Percentiles rank a stretch among this genome's conserved stretches.
Conservation (phyloP, 2,113 vertebrate species). For the Noctilio leporinus region DNA sequence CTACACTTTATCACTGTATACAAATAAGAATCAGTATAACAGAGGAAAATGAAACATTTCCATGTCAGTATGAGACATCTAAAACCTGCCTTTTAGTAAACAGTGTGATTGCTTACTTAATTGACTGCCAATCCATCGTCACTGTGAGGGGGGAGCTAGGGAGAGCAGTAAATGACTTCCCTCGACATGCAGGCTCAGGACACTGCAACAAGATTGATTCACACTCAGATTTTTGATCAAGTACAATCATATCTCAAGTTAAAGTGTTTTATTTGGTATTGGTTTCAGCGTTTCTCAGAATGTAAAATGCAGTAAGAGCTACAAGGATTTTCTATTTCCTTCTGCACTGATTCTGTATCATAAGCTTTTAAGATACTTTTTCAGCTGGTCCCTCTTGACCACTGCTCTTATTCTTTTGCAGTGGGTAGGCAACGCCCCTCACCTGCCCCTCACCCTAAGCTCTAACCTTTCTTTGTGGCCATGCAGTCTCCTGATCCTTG, state of each 20-base stretch:
- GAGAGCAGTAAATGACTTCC: constrained; percentile 85
- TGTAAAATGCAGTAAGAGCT: background rate
- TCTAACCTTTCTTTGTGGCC: background rate
- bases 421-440: background rate
- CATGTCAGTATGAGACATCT: background rate
- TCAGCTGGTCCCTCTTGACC: background rate
- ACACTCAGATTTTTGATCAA: background rate
- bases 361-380: background rate
- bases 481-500: background rate
- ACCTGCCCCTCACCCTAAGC: background rate
- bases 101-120: constrained; percentile 85
- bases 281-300: background rate
- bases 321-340: background rate
- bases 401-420: background rate
- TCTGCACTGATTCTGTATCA: background rate
- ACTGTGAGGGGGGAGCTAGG: constrained; percentile 92
- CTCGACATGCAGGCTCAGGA: constrained; percentile 84
- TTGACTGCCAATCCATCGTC: constrained; percentile 95
- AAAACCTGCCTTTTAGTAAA: background rate
- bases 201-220: constrained; percentile 81
- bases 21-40: background rate
- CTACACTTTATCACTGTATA: background rate
- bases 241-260: background rate
- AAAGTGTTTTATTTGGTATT: background rate
- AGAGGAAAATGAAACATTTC: background rate